Base-by-base conservation (phyloP, 1,140 invertebrate species). In the Sesamia nonagrioides region DNA sequence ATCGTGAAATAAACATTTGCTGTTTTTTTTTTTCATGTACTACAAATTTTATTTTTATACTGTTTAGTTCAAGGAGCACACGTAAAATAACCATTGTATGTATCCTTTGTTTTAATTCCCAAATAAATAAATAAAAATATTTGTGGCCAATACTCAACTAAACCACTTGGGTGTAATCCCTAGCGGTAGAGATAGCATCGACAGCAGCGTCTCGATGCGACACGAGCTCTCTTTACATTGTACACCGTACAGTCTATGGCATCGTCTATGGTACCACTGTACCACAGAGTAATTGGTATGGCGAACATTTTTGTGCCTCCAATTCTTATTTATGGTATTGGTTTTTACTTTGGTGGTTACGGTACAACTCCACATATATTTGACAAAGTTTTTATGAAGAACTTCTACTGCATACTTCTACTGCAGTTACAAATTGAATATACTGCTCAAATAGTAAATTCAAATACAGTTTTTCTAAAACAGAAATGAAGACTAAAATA, bases 151-250 rank as follows among this genome's bases (percentile, higher is more conserved):
- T 78, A 21, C 50, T 15, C 50, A 27, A 0, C 6, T 18, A 48
- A 18, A 17, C 0, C 0, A 83, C 60, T 80, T 37, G 42, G 82
- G 85, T 86, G 81, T 82, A 87, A 89, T 89, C 88, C 85, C 79
- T 58, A 54, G 75, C 79, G 63, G 78, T 52, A 69, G 50, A 80
- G 86, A 90, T 90, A 90, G 79, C 85, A 89, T 91, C 89, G 83
- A 87, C 84, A 84, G 77, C 77, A 61, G 45, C 79, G 85, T 80
- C 86, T 71, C 54, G 82, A 87, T 81, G 85, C 75, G 84, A 88
- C 90, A 86, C 86, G 85, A 84, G 84, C 77, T 79, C 78, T 79
- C 84, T 80, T 82, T 85, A 85, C 82, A 87, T 82, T 83, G 80
- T 84, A 76, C 80, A 76, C 74, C 71, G 78, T 78, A 72, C 78